Conservation (phyloP, 2,888 invertebrate genomes). For the Deilephila elpenor region DNA sequence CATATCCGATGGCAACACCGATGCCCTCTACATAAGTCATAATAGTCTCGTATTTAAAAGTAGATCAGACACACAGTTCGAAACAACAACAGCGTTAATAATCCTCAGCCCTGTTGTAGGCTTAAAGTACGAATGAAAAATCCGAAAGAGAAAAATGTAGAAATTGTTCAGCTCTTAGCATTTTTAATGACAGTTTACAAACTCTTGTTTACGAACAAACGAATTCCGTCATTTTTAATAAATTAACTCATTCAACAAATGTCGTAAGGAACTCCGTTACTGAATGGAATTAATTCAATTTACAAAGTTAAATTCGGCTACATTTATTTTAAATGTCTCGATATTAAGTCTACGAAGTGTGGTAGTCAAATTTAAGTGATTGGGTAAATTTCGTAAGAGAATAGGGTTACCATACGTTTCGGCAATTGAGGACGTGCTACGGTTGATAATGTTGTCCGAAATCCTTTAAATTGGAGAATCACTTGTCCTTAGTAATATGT, state of each 20-base stretch:
- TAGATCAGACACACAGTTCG: too few species aligned
- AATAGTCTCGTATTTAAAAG: too few species aligned
- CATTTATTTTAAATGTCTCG: slow-evolving; percentile 23
- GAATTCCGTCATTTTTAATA: slow-evolving; percentile 9
- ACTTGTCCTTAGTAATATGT: not conserved
- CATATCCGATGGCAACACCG: too few species aligned
- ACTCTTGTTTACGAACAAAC: slow-evolving; percentile 14
- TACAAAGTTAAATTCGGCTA: slow-evolving; percentile 21
- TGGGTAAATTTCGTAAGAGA: slow-evolving; percentile 13
- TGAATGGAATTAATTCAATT: slow-evolving; percentile 6
- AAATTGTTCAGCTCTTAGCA: too few species aligned
- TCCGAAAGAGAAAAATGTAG: too few species aligned
- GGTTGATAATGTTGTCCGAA: not conserved
- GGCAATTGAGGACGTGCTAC: not conserved
- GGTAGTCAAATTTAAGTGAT: slow-evolving; percentile 25
- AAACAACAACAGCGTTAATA: too few species aligned
- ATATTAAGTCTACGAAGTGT: slow-evolving; percentile 24
- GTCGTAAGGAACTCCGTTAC: slow-evolving; percentile 15
- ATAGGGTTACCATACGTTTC: not conserved
- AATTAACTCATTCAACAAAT: slow-evolving; percentile 14
- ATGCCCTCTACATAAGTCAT: too few species aligned
- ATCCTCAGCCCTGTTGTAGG: too few species aligned
- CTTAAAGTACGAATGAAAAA: too few species aligned
- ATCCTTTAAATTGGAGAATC: not conserved
- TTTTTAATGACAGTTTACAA: not conserved